Evolutionary conservation across 2,888 invertebrate species (phyloP), one percentile per base, ranked within the genome.

Genomic region (Clostera curtula): DNA sequence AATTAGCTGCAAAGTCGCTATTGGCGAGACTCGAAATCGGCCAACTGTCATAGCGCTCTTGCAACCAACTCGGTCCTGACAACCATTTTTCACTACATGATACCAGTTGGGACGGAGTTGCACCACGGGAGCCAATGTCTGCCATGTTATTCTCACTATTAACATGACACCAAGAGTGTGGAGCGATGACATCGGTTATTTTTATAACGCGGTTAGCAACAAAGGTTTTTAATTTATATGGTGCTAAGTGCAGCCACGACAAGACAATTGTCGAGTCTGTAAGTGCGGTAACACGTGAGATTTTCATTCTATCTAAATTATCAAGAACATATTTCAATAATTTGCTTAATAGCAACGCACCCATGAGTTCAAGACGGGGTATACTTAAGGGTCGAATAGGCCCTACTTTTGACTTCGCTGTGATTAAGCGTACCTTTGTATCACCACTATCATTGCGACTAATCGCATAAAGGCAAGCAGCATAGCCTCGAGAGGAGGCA

Each of bases 151-250:
- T 19, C 13, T 28, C 28, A 15, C 23, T 28, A 10, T 9, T 21
- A 3, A 31, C 28, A 15, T 35, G 31, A 12, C 5, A 16, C 28
- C 28, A 31, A 8, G 19, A 22, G 4, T 23, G 7, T 2, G 15
- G 10, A 1, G 36, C 24, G 3, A 36, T 9, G 3, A 14, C 12
- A 3, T 32, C 32, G 2, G 13, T 20, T 3, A 36, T 27, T 19
- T 36, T 12, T 3, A 15, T 22, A 18, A 32, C 32, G 14, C 34
- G 26, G 13, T 12, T 34, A 16, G 19, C 7, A 1, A 29, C 27
- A 21, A 34, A 34, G 5, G 27, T 27, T 25, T 38, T 34, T 3
- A 34, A 13, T 23, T 29, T 34, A 14, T 34, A 34, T 1, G 25
- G 13, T 4, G 13, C 10, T 4, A 17, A 27, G n/a, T 31, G 27